Base-by-base conservation (phyloP, 2,797 vertebrate species). In the Muraenolepis orangiensis region DNA sequence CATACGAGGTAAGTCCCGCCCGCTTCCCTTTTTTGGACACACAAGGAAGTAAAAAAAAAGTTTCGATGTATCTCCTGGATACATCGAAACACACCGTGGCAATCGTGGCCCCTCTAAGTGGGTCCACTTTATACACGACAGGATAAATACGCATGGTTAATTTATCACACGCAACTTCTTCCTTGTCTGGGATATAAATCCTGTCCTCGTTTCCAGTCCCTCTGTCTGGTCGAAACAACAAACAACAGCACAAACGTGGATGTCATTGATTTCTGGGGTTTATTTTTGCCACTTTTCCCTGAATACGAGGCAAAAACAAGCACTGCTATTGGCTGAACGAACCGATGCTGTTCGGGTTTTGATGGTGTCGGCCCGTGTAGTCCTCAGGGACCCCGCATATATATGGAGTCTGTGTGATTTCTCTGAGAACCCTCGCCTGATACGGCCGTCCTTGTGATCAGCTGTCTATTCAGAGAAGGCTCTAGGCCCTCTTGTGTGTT, bases 1-100 rank as follows among this genome's bases (percentile, higher is more conserved):
- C 87, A 96, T 99, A 86, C 91, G 97, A 97, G 98, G 98, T 99
- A 93, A 90, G 86, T 82, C 30, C 70, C 57, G 72, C 74, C 67
- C 30, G 23, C 36, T 30, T 2, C 29, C 0, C 26, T 51, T 16
- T 68, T n/a, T 5, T 69, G 29, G 14, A 28, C 29, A 77, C 34
- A 28, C 11, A 40, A 8, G 3, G 8, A 40, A n/a, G 28, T 29
- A 18, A 30, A 30, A 31, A 13, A 3, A 29, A 67, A 67, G 28
- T 20, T 13, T 51, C 18, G n/a, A n/a, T n/a, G n/a, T n/a, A n/a
- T n/a, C n/a, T n/a, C n/a, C n/a, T n/a, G n/a, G n/a, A n/a, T n/a
- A n/a, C n/a, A n/a, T n/a, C n/a, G n/a, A n/a, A 51, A 20, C 46
- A 7, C 20, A 51, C 6, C 11, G 18, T 20, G 18, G 46, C 5